Evolutionary conservation across 2,113 vertebrate genomes (phyloP).

Genomic region (Mobula birostris): DNA sequence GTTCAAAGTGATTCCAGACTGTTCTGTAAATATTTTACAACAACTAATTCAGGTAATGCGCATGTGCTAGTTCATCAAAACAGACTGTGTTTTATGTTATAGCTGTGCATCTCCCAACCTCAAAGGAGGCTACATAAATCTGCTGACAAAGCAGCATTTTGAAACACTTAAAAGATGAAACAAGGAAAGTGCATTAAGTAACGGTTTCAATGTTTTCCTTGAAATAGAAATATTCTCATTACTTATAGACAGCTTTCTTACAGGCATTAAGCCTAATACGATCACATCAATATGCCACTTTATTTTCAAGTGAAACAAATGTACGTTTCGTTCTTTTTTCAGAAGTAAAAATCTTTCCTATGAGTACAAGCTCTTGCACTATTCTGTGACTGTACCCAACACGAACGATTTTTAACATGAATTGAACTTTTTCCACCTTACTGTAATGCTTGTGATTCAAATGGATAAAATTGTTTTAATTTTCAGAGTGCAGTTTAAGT

Average conservation of each 20-base stretch:
- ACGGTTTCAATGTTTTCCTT: constrained; percentile 35
- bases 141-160: constrained; percentile 35
- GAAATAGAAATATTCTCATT: constrained; percentile 28
- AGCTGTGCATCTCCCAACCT: constrained; percentile 24
- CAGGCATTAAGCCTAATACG: constrained; percentile 23
- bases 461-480: not conserved
- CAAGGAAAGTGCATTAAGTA: constrained; percentile 33
- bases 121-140: constrained; percentile 24
- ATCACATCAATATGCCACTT: constrained; percentile 31
- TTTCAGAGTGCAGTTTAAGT: not conserved
- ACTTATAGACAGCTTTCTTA: constrained; percentile 23
- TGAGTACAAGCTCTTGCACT: not conserved
- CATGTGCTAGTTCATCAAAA: constrained; percentile 30
- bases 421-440: not conserved
- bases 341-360: constrained; percentile 11
- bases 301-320: constrained; percentile 24
- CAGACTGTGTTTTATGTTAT: constrained; percentile 12
- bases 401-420: not conserved
- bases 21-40: constrained; percentile 30
- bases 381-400: constrained; percentile 6
- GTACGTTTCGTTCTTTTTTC: not conserved
- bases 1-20: constrained; percentile 22
- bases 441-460: not conserved
- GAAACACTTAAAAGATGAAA: constrained; percentile 33
- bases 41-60: constrained; percentile 21